phyloP scores from a whole-genome alignment of 2,113 vertebrate species.

The Polypterus bichir region DNA sequence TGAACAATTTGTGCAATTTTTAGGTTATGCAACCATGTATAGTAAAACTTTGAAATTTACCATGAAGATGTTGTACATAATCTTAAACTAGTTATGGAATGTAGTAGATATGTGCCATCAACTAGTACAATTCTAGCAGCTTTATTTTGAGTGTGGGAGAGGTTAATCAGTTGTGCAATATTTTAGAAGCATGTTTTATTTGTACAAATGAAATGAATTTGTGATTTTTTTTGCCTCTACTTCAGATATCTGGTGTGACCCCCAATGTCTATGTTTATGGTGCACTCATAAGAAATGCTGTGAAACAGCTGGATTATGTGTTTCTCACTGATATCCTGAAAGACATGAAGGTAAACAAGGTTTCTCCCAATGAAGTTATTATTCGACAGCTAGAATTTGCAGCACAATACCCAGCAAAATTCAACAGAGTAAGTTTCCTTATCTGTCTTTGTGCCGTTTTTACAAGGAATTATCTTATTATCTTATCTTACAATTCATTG shows the following conservation, averaged over 20 bases:
- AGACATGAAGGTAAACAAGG: conserved; percentile 55
- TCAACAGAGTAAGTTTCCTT: conserved; percentile 57
- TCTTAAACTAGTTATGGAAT: no score
- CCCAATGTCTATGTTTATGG: conserved; percentile 78
- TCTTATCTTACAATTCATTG: neutral
- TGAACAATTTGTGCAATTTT: no score
- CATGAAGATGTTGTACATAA: no score
- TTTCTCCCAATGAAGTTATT: conserved; percentile 76
- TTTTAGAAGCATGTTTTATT: no score
- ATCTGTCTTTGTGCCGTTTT: conserved; percentile 18
- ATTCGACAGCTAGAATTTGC: conserved; percentile 84
- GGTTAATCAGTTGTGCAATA: no score
- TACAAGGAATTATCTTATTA: neutral
- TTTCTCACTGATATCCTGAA: conserved; percentile 71
- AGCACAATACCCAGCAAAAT: conserved; percentile 71
- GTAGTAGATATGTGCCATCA: no score
- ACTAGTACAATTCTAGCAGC: no score
- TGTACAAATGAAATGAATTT: no score
- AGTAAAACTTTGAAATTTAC: no score
- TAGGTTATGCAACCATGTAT: no score
- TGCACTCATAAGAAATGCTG: conserved; percentile 64
- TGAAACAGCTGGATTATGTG: conserved; percentile 62
- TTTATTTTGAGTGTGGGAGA: no score
- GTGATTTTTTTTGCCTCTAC: conserved; percentile 8
- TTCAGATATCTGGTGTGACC: conserved; percentile 58